A percentile compares a stretch with the other conserved stretches of the same genome.
phyloP scores from a whole-genome alignment of 2,888 invertebrate genomes.

The Aspidiotus destructor region DNA sequence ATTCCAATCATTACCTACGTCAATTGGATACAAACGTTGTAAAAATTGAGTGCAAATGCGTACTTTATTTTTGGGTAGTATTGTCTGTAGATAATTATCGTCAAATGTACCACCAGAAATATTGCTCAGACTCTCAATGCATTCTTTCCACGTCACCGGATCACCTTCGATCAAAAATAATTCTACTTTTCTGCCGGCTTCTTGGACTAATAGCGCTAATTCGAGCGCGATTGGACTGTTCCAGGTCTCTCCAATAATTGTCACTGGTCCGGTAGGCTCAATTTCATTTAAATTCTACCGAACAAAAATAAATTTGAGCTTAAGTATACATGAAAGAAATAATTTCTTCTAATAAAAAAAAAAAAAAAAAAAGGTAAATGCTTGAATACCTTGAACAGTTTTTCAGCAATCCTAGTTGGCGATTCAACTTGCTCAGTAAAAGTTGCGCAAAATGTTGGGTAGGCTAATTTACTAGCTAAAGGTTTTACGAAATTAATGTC shows the following conservation, averaged over 20 bases:
- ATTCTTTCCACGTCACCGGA: constrained; percentile 21
- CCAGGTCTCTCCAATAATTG: constrained; percentile 26
- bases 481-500: neutral
- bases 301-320: neutral
- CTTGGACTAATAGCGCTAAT: constrained; percentile 33
- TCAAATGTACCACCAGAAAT: neutral
- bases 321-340: neutral
- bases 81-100: neutral
- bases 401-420: neutral
- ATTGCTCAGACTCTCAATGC: neutral
- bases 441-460: constrained; percentile 2
- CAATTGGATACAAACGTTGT: too few species aligned
- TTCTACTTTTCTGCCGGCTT: constrained; percentile 7
- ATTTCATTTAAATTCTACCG: constrained; percentile 12
- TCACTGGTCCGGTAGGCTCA: constrained; percentile 22
- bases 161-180: constrained; percentile 26
- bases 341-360: neutral
- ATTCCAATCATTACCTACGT: too few species aligned
- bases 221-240: constrained; percentile 19
- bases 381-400: neutral
- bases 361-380: neutral
- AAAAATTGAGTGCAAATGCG: too few species aligned
- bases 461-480: neutral
- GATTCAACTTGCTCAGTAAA: neutral
- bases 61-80: neutral